Conservation (phyloP, 1,140 invertebrate species). For the Drosophila pallidifrons region DNA sequence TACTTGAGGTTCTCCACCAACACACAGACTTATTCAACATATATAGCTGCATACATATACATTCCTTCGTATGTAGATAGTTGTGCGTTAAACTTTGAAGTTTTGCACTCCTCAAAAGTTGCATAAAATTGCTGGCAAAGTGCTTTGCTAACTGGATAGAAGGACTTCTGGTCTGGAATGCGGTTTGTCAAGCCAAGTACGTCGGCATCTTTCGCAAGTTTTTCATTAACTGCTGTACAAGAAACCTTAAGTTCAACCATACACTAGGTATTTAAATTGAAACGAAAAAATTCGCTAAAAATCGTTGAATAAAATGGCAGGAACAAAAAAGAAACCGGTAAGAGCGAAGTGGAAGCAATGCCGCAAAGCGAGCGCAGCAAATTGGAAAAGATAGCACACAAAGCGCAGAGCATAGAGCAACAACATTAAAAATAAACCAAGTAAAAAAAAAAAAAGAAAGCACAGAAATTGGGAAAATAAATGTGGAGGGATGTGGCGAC, state of each 20-base stretch:
- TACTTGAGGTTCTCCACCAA: not conserved
- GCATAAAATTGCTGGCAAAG: conserved; percentile 34
- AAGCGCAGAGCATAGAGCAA: conserved; percentile 19
- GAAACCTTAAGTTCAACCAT: conserved; percentile 30
- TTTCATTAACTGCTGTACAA: conserved; percentile 41
- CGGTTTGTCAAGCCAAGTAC: conserved; percentile 22
- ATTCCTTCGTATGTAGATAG: not conserved
- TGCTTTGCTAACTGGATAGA: conserved; percentile 33
- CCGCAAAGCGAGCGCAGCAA: conserved; percentile 38
- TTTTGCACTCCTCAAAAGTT: conserved; percentile 28
- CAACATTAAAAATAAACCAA: conserved; percentile 18
- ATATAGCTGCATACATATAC: not conserved
- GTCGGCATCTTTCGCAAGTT: conserved; percentile 21
- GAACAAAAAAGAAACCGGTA: not conserved
- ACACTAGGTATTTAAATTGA: conserved; percentile 24
- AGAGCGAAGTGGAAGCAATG: conserved; percentile 6
- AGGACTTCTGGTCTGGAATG: conserved; percentile 11
- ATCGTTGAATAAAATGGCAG: conserved; percentile 12
- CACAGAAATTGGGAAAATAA: not conserved
- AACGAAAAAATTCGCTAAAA: conserved; percentile 18
- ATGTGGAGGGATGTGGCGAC: not conserved
- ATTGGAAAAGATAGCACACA: conserved; percentile 55
- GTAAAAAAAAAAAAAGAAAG: conserved; percentile 31
- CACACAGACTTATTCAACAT: not conserved
- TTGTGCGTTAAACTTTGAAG: conserved; percentile 29